phyloP scores from a whole-genome alignment of 2,888 invertebrate genomes.

The Phrixothrix hirtus region DNA sequence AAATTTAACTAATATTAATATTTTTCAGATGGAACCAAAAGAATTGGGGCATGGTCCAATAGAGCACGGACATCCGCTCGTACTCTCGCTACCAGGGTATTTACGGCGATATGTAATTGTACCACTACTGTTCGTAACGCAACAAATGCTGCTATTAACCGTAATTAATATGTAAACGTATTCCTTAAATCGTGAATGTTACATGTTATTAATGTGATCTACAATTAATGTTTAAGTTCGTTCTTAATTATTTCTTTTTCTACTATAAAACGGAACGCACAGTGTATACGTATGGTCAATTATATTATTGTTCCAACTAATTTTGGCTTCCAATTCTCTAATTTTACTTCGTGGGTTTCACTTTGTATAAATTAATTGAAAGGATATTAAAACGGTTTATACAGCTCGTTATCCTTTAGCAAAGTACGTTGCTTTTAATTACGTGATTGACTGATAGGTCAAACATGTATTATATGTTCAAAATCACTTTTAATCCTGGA shows the following conservation, averaged over 20 bases:
- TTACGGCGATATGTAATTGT: slow-evolving; percentile 56
- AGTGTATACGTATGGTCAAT: too few species aligned
- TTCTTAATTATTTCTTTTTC: neutral
- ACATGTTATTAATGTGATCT: slow-evolving; percentile 7
- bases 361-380: too few species aligned
- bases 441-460: too few species aligned
- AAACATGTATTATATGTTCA: too few species aligned
- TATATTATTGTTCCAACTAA: too few species aligned
- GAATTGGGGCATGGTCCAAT: slow-evolving; percentile 54
- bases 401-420: too few species aligned
- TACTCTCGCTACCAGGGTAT: slow-evolving; percentile 53
- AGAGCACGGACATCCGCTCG: slow-evolving; percentile 53
- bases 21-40: slow-evolving; percentile 53
- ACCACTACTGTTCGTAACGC: slow-evolving; percentile 49
- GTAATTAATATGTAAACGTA: slow-evolving; percentile 38
- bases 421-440: too few species aligned
- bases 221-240: neutral
- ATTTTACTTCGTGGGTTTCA: too few species aligned
- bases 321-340: too few species aligned
- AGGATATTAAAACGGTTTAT: too few species aligned
- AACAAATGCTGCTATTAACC: slow-evolving; percentile 50
- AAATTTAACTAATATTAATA: too few species aligned
- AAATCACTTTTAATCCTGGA: too few species aligned
- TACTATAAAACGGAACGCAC: neutral
- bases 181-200: slow-evolving; percentile 9